Percentiles rank a stretch among this genome's conserved stretches.
phyloP scores from a whole-genome alignment of 2,888 invertebrate species.

The Drosophila phalerata region DNA sequence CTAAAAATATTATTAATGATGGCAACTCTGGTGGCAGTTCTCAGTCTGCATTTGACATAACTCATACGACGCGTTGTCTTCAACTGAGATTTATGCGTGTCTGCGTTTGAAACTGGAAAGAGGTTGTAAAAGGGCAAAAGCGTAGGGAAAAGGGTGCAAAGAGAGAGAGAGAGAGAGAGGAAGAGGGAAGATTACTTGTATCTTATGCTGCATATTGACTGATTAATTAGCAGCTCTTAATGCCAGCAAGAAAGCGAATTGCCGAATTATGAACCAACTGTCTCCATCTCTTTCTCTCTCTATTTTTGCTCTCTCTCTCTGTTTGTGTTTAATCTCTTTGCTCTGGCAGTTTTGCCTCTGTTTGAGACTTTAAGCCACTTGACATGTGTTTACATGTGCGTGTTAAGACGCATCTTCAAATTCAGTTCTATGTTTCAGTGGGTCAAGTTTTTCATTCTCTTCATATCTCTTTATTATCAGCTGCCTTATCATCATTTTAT shows the following conservation, averaged over 20 bases:
- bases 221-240: slow-evolving; percentile 71
- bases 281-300: slow-evolving; percentile 12
- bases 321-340: slow-evolving; percentile 7
- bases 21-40: slow-evolving; percentile 54
- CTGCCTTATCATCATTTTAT: neutral
- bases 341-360: slow-evolving; percentile 9
- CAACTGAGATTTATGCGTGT: slow-evolving; percentile 31
- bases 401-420: slow-evolving; percentile 31
- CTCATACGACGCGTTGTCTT: slow-evolving; percentile 74
- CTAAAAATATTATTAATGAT: slow-evolving; percentile 78
- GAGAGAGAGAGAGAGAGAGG: too few species aligned
- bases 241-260: slow-evolving; percentile 55
- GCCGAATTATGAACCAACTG: slow-evolving; percentile 65
- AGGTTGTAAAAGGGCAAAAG: neutral
- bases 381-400: slow-evolving; percentile 57
- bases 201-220: slow-evolving; percentile 49
- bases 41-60: slow-evolving; percentile 70
- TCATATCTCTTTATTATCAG: neutral
- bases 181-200: neutral
- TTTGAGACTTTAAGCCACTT: slow-evolving; percentile 45
- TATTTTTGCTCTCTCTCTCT: neutral
- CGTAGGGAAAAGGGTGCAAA: neutral
- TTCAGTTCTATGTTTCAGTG: neutral
- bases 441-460: neutral
- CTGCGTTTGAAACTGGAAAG: neutral